Evolutionary conservation across 64 coral and sea anemone species (phyloP).

Genomic region (Acropora tenuis): DNA sequence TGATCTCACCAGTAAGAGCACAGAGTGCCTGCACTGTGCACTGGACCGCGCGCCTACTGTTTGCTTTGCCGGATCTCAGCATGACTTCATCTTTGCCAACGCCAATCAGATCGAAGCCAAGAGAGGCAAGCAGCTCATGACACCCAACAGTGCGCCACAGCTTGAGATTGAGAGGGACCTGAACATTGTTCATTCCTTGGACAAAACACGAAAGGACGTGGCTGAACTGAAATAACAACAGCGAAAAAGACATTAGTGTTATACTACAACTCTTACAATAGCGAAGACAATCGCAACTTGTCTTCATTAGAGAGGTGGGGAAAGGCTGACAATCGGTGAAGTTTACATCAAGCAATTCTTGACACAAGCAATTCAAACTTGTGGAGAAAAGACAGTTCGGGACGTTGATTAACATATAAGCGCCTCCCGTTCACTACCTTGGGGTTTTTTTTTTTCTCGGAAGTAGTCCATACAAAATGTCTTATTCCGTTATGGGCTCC

Average conservation of each 20-base stretch:
- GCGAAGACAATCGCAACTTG: too few species aligned
- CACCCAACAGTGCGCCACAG: slow-evolving; percentile 91
- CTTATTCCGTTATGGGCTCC: neutral
- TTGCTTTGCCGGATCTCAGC: slow-evolving; percentile 88
- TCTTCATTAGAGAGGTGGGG: too few species aligned
- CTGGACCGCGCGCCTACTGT: slow-evolving; percentile 91
- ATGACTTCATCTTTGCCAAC: slow-evolving; percentile 99
- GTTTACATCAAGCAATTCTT: too few species aligned
- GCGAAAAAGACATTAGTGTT: neutral
- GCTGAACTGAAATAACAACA: slow-evolving; percentile 75
- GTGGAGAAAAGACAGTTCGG: too few species aligned
- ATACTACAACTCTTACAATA: too few species aligned
- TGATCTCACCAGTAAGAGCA: slow-evolving; percentile 78
- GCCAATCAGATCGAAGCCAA: slow-evolving; percentile 97
- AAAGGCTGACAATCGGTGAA: too few species aligned
- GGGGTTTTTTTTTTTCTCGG: neutral
- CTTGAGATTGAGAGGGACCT: slow-evolving; percentile 90
- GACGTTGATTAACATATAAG: too few species aligned
- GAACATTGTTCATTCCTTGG: slow-evolving; percentile 91
- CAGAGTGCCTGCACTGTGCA: slow-evolving; percentile 90
- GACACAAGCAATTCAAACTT: too few species aligned
- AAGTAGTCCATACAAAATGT: neutral
- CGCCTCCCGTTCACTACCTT: too few species aligned
- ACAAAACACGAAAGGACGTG: slow-evolving; percentile 85
- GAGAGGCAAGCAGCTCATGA: slow-evolving; percentile 92